These are phyloP conservation scores for Syngnathus acus DNA, from an alignment of 2,797 vertebrate genomes.

Conservation along the genomic window DNA sequence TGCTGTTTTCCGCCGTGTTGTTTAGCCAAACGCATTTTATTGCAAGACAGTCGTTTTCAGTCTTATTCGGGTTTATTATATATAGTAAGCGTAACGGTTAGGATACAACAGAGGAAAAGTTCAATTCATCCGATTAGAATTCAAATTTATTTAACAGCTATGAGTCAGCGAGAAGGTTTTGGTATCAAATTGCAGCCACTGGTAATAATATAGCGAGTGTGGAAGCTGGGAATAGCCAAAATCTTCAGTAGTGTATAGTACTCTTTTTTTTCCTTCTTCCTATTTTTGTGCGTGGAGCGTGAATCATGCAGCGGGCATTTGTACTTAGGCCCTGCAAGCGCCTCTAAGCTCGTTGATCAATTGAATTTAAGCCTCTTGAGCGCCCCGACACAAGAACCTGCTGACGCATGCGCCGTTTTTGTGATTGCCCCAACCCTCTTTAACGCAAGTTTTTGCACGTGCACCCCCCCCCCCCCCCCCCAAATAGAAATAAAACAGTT, in stretches of 20 bases:
- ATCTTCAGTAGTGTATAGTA: neutral
- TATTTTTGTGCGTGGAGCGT: slow-evolving; percentile 25
- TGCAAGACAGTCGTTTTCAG: neutral
- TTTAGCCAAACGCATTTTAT: neutral
- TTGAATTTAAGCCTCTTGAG: slow-evolving; percentile 76
- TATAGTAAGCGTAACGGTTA: neutral
- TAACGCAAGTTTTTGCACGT: slow-evolving; percentile 7
- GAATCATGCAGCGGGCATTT: slow-evolving; percentile 43
- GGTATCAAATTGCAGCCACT: neutral
- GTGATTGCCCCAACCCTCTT: slow-evolving; percentile 46
- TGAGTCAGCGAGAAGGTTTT: neutral
- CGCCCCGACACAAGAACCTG: slow-evolving; percentile 64
- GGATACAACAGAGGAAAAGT: neutral
- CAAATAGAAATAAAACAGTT: neutral
- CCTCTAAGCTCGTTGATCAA: slow-evolving; percentile 73
- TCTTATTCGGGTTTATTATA: neutral
- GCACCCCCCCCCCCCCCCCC: no score
- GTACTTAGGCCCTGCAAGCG: slow-evolving; percentile 50
- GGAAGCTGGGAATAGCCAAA: neutral
- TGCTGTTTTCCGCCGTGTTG: neutral
- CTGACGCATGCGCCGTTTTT: slow-evolving; percentile 74
- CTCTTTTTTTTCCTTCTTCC: no score
- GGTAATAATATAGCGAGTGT: neutral
- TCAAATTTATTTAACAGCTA: neutral
- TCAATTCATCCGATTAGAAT: neutral